A percentile compares a stretch with the other conserved stretches of the same genome.
Conservation (phyloP, 2,888 invertebrate species). For the Zonitis immaculata region DNA sequence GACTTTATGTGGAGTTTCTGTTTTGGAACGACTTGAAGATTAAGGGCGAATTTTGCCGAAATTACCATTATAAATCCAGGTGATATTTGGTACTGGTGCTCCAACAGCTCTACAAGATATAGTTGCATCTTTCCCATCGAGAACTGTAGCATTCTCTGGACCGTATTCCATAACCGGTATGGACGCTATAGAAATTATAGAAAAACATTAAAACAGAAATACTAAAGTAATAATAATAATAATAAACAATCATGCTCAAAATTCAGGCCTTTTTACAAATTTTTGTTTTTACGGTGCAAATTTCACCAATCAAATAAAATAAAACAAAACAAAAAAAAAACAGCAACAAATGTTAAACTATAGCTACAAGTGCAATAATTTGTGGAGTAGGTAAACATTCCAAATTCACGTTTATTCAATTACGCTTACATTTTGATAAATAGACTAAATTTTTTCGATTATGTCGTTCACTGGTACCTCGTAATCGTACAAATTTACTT, state of each 20-base stretch:
- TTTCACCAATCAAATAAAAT: conserved; percentile 17
- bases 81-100: conserved; percentile 84
- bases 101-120: conserved; percentile 84
- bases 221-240: no score
- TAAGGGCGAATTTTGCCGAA: conserved; percentile 12
- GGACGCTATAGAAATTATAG: conserved; percentile 62
- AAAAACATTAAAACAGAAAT: not conserved
- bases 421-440: conserved; percentile 44
- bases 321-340: conserved; percentile 3
- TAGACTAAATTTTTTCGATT: conserved; percentile 46
- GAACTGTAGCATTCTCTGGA: conserved; percentile 81
- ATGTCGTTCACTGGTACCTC: conserved; percentile 44
- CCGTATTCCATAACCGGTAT: conserved; percentile 80
- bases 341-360: not conserved
- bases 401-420: conserved; percentile 6
- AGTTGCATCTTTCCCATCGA: conserved; percentile 90
- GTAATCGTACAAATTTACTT: conserved; percentile 42
- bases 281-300: not conserved
- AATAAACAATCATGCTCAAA: conserved; percentile 1
- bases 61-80: conserved; percentile 90
- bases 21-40: no score
- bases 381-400: conserved; percentile 12
- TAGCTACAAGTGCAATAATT: conserved; percentile 14
- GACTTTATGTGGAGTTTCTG: no score
- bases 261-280: conserved; percentile 4